Percentiles rank a stretch among this genome's conserved stretches.
phyloP scores from a whole-genome alignment of 2,888 invertebrate species.

The Allygus modestus region DNA sequence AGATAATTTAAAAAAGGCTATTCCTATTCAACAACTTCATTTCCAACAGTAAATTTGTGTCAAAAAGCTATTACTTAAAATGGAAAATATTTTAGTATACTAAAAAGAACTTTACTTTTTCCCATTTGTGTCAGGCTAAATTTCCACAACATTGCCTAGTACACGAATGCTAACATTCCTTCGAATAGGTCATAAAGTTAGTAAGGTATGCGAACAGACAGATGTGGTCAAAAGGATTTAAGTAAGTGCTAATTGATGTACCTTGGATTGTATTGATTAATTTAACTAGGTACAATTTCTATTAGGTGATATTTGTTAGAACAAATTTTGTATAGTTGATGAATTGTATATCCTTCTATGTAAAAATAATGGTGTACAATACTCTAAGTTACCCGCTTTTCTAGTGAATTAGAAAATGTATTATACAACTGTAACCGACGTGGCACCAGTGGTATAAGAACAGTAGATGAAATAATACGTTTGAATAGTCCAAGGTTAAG shows the following conservation, averaged over 20 bases:
- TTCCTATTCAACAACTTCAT: too few species aligned
- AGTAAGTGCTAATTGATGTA: constrained; percentile 28
- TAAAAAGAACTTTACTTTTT: too few species aligned
- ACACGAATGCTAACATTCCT: too few species aligned
- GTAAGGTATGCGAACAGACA: too few species aligned
- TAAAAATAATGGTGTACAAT: constrained; percentile 51
- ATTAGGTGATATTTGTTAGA: constrained; percentile 38
- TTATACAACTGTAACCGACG: constrained; percentile 30
- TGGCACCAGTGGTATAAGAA: constrained; percentile 26
- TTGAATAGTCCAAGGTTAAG: neutral
- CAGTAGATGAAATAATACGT: neutral
- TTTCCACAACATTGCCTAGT: too few species aligned
- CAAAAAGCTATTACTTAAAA: too few species aligned
- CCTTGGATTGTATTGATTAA: constrained; percentile 17
- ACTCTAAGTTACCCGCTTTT: constrained; percentile 44
- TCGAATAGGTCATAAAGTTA: too few species aligned
- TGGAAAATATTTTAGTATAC: too few species aligned
- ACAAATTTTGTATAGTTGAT: constrained; percentile 36
- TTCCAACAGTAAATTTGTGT: too few species aligned
- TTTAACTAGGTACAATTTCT: constrained; percentile 25
- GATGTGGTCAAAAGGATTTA: constrained; percentile 35
- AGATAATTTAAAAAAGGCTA: too few species aligned
- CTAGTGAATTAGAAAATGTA: constrained; percentile 30
- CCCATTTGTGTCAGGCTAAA: too few species aligned
- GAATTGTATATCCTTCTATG: constrained; percentile 48